Evolutionary conservation across 2,113 vertebrate species (phyloP), one percentile per base, ranked within the genome.

Genomic region (Lepisosteus oculatus): DNA sequence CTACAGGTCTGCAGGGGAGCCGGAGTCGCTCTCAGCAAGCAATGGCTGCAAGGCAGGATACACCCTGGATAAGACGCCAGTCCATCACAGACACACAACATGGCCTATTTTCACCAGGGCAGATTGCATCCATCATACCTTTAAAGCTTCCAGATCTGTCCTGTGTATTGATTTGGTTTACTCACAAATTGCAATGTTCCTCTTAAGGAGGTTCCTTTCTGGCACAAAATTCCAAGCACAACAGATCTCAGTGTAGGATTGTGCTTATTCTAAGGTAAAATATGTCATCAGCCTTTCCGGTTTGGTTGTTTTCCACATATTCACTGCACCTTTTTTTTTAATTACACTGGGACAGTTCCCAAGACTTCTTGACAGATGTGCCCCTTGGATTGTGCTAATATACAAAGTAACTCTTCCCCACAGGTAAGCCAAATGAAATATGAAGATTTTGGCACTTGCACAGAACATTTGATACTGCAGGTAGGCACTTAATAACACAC

Each of bases 391-490:
- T 71, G 57, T 78, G 72, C 78, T 83, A 81, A 76, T 29, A 69
- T 42, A 61, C 65, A 67, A 62, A 71, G 65, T 59, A 77, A 77
- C 44, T 74, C 69, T 69, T 67, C 79, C 81, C 79, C 69, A 54
- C 61, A 72, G 82, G 81, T 73, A 76, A 78, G 74, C 74, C 68
- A 73, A 76, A 79, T 84, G 70, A 73, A 78, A 80, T 73, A 77
- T 55, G 74, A 66, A 54, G 70, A 68, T 61, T 69, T 72, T 81
- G 77, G 75, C 74, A 63, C 55, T 65, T 65, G 67, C 59, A 64
- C 70, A 45, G 44, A 62, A 78, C 76, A 79, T 67, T 78, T 79
- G 66, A 55, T 57, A 80, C 81, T 80, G 72, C 79, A 73, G 85
- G 84, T 80, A 55, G 57, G 51, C 17, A 81, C 63, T 72, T 68